These are phyloP conservation scores for Pitangus sulphuratus DNA, from an alignment of 2,797 vertebrate genomes.

Conservation along the genomic window DNA sequence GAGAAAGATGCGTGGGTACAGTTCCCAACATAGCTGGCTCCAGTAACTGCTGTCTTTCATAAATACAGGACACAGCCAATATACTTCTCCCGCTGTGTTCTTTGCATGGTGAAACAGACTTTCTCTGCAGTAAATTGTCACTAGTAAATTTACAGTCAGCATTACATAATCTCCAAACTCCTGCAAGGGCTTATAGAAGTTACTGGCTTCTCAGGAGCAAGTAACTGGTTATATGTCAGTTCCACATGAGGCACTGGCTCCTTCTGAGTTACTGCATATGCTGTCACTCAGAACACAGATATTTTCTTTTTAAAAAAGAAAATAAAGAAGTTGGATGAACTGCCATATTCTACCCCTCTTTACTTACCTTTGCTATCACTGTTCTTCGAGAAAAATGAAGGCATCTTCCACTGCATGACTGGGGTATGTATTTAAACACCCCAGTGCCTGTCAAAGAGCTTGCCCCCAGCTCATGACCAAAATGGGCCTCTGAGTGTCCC, in stretches of 20 bases:
- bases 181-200: background rate
- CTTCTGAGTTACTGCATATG: background rate
- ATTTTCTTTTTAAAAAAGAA: background rate
- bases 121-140: background rate
- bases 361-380: background rate
- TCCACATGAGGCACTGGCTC: background rate
- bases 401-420: background rate
- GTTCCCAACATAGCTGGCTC: background rate
- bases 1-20: background rate
- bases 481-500: background rate
- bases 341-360: background rate
- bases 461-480: background rate
- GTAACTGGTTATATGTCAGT: background rate
- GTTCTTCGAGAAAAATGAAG: background rate
- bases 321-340: background rate
- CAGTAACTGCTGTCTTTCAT: background rate
- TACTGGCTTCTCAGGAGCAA: background rate
- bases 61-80: background rate
- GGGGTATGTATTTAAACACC: background rate
- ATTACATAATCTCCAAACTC: background rate
- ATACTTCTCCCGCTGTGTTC: background rate
- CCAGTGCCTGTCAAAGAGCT: background rate
- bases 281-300: background rate
- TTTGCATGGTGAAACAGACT: background rate
- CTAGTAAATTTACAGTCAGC: slow-evolving; percentile 11